Base-by-base conservation (phyloP, 53 echinoderm and acorn worm genomes). In the Holothuria leucospilota region DNA sequence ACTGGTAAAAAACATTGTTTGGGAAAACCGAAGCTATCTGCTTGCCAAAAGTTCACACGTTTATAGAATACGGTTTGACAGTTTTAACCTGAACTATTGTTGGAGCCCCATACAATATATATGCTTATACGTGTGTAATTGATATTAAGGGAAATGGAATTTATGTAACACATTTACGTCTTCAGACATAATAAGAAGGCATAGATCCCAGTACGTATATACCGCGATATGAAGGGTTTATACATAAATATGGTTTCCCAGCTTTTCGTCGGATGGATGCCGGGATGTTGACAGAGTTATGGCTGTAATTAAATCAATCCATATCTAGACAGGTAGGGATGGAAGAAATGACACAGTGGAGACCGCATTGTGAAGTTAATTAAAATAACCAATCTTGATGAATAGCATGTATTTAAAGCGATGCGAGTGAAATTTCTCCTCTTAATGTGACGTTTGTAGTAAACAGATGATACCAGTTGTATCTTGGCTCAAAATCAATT, bases 1-100 rank as follows among this genome's bases (percentile, higher is more conserved):
- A 75, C 75, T 52, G n/a, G 49, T 25, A 49, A 56, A 75, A 75
- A 75, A 75, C 75, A 75, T 75, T 75, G 75, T 75, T 75, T 75
- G 75, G 75, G 75, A 75, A 75, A 75, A 49, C 49, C 75, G 26
- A 20, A 52, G 75, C 75, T 75, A 75, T 75, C 75, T 40, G 24
- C 75, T 75, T 75, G 75, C 75, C 75, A 75, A 75, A 49, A 75
- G 75, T 75, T 75, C 75, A 75, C 75, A 75, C 75, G 49, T 75
- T 75, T 75, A 75, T 28, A 30, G 52, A 75, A 75, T 52, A 15
- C 24, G 52, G 75, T 75, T 49, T 75, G 75, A 75, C 75, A 75
- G 75, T 75, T 75, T n/a, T n/a, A 75, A 75, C 46, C 13, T 26
- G 15, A 23, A 52, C 52, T 41, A 75, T 75, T 75, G 75, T 51